A percentile compares a stretch with the other conserved stretches of the same genome.
Conservation (phyloP, 2,888 invertebrate species). For the Drosophila algonquin region DNA sequence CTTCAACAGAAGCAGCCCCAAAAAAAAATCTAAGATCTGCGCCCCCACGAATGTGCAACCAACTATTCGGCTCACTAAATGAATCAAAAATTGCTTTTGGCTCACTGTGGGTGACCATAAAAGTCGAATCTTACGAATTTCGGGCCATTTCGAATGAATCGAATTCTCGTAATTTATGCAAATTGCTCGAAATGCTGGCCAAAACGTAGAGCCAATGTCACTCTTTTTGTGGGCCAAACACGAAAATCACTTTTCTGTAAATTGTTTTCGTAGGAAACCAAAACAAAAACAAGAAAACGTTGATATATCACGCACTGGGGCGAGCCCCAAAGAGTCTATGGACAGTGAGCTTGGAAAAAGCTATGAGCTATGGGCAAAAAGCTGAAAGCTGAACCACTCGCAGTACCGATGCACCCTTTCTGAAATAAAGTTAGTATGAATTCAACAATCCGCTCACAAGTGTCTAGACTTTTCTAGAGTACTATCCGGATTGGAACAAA, state of each 20-base stretch:
- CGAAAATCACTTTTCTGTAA: conserved; percentile 10
- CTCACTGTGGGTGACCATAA: conserved; percentile 54
- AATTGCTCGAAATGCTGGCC: conserved; percentile 45
- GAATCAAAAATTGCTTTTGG: conserved; percentile 63
- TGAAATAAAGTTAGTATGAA: too few relatives aligned
- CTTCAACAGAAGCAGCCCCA: conserved; percentile 50
- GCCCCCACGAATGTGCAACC: conserved; percentile 37
- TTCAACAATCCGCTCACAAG: too few relatives aligned
- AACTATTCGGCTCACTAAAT: conserved; percentile 71
- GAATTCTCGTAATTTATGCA: conserved; percentile 43
- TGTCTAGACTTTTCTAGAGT: too few relatives aligned
- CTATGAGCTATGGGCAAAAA: too few relatives aligned
- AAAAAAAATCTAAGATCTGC: conserved; percentile 48
- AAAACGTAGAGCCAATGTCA: conserved; percentile 33
- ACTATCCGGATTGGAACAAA: too few relatives aligned
- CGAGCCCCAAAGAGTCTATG: not conserved
- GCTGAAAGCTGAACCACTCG: too few relatives aligned
- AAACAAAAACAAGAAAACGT: conserved; percentile 11
- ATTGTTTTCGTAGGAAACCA: conserved; percentile 6
- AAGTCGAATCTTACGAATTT: conserved; percentile 51
- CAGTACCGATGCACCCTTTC: too few relatives aligned
- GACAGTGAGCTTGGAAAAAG: conserved; percentile 5
- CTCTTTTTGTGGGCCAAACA: conserved; percentile 18
- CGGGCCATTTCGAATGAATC: conserved; percentile 42
- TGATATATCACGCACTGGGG: conserved; percentile 18